Percentiles rank a stretch among this genome's conserved stretches.
phyloP scores from a whole-genome alignment of 1,140 invertebrate species.

The Aleiodes sp. region DNA sequence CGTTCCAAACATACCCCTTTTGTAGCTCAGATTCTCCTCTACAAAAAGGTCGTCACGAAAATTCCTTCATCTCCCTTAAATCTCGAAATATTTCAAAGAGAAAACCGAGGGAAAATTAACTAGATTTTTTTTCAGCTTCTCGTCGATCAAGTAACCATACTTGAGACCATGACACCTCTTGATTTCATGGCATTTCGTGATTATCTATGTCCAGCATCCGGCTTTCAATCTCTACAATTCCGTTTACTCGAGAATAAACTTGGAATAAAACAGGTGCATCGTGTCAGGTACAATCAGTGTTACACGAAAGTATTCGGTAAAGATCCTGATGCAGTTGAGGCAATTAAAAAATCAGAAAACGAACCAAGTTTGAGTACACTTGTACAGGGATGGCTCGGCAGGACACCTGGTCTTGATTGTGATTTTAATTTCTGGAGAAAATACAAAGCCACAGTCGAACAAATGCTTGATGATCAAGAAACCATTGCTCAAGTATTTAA shows the following conservation, averaged over 20 bases:
- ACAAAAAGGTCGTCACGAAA: no score
- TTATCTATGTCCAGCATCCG: slow-evolving; percentile 93
- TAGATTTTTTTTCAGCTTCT: slow-evolving; percentile 74
- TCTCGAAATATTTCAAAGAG: neutral
- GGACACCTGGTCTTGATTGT: slow-evolving; percentile 90
- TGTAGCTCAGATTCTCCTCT: no score
- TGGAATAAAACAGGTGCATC: slow-evolving; percentile 86
- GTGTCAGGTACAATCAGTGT: slow-evolving; percentile 93
- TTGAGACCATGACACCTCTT: slow-evolving; percentile 97
- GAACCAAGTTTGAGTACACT: slow-evolving; percentile 86
- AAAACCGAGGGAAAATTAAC: slow-evolving; percentile 13
- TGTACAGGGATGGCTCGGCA: slow-evolving; percentile 91
- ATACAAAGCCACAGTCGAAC: slow-evolving; percentile 81
- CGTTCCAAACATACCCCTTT: no score
- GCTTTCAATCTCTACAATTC: slow-evolving; percentile 98
- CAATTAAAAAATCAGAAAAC: slow-evolving; percentile 80
- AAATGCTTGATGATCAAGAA: slow-evolving; percentile 77
- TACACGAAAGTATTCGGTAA: slow-evolving; percentile 89
- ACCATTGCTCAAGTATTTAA: slow-evolving; percentile 48
- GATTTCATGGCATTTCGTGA: slow-evolving; percentile 97
- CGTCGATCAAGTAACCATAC: slow-evolving; percentile 95
- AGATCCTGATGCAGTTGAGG: slow-evolving; percentile 76
- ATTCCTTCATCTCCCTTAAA: no score
- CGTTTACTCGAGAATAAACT: slow-evolving; percentile 96
- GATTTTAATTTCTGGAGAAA: slow-evolving; percentile 96